Conservation (phyloP, 2,888 invertebrate genomes). For the Melitaea athalia region DNA sequence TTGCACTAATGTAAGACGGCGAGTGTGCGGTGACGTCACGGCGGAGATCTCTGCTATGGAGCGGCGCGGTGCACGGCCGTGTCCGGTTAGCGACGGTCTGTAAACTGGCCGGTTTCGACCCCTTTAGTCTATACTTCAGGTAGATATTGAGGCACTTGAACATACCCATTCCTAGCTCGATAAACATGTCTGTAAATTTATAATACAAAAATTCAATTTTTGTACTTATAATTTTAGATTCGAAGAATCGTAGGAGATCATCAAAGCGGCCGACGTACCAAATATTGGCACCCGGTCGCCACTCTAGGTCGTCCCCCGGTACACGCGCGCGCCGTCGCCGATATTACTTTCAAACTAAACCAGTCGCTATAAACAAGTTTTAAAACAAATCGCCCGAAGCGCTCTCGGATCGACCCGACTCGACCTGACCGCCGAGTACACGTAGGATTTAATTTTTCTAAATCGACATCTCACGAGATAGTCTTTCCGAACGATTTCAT, state of each 20-base stretch:
- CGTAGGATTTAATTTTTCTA: background rate
- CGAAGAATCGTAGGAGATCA: background rate
- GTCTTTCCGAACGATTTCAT: conserved; percentile 27
- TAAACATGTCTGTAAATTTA: background rate
- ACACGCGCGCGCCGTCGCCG: conserved; percentile 55
- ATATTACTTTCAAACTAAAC: conserved; percentile 64
- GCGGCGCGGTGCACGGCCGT: conserved; percentile 44
- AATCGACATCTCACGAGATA: background rate
- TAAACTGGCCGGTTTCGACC: conserved; percentile 1
- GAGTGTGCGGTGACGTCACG: conserved; percentile 31
- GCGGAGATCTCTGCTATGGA: conserved; percentile 58
- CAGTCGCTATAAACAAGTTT: conserved; percentile 70
- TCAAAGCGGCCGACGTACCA: conserved; percentile 3
- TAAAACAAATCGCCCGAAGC: conserved; percentile 68
- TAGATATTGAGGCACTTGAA: conserved; percentile 30
- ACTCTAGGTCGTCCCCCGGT: conserved; percentile 10
- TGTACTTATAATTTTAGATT: background rate
- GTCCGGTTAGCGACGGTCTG: conserved; percentile 12
- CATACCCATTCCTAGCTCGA: conserved; percentile 20
- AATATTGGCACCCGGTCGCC: background rate
- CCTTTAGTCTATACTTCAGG: conserved; percentile 13
- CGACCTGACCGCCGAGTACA: conserved; percentile 11
- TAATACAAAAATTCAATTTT: conserved; percentile 1
- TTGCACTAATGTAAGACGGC: too few relatives aligned
- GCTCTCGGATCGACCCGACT: conserved; percentile 45